Conservation (phyloP, 1,140 invertebrate species). For the Drosophila persimilis region DNA sequence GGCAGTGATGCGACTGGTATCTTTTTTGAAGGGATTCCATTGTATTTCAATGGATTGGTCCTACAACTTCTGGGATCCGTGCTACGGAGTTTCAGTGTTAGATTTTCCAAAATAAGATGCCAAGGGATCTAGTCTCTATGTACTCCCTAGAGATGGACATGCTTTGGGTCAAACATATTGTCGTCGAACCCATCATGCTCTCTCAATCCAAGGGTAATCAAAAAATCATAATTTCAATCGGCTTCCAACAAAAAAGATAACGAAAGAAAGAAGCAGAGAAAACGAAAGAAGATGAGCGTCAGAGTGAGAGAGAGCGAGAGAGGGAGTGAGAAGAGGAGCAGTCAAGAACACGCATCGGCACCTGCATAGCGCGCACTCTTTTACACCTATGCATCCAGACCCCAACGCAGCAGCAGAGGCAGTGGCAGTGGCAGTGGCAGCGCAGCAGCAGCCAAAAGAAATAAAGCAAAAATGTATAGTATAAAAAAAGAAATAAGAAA, state of each 20-base stretch:
- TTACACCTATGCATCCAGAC: conserved; percentile 65
- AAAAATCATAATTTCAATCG: conserved; percentile 81
- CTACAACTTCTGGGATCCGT: too few relatives aligned
- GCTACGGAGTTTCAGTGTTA: too few relatives aligned
- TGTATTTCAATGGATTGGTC: too few relatives aligned
- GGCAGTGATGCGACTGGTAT: too few relatives aligned
- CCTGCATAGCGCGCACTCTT: conserved; percentile 73
- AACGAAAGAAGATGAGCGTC: conserved; percentile 16
- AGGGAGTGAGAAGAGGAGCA: conserved; percentile 17
- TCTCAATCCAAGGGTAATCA: too few relatives aligned
- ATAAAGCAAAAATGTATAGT: conserved; percentile 30
- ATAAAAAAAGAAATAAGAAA: conserved; percentile 15
- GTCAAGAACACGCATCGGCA: conserved; percentile 51
- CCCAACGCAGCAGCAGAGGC: conserved; percentile 13
- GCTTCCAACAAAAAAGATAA: conserved; percentile 52
- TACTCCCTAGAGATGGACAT: too few relatives aligned
- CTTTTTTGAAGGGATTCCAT: too few relatives aligned
- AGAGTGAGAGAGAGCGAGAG: conserved; percentile 13
- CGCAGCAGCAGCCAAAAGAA: conserved; percentile 37
- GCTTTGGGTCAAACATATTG: too few relatives aligned
- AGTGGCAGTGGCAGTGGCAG: conserved; percentile 23
- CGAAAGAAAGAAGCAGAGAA: conserved; percentile 31
- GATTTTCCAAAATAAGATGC: too few relatives aligned
- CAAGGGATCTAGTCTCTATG: too few relatives aligned
- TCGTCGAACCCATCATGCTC: too few relatives aligned